Evolutionary conservation across 2,888 invertebrate species (phyloP).

Genomic region (Diploptera punctata): DNA sequence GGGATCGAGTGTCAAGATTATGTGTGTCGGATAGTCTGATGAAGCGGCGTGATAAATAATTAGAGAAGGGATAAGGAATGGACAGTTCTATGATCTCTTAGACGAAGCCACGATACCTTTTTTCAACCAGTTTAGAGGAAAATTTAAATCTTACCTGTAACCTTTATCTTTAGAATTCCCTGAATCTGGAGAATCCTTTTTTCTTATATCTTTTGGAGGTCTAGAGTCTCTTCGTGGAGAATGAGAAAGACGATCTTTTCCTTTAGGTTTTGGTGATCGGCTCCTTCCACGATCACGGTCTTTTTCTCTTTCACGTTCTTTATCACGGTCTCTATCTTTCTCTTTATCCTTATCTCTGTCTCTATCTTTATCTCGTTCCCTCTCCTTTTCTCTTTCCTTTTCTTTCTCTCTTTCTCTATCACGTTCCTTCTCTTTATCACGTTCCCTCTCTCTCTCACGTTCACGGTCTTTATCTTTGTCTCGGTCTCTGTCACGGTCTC

Average conservation of each 20-base stretch:
- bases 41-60: too few relatives aligned
- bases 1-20: too few relatives aligned
- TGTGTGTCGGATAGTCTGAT: too few relatives aligned
- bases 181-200: conserved; percentile 56
- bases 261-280: conserved; percentile 35
- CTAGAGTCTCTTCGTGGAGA: conserved; percentile 53
- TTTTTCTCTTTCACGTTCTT: conserved; percentile 52
- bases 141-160: conserved; percentile 34
- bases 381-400: conserved; percentile 54
- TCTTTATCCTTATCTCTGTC: conserved; percentile 54
- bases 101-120: too few relatives aligned
- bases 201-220: conserved; percentile 50
- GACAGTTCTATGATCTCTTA: too few relatives aligned
- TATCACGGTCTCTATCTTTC: conserved; percentile 53
- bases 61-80: too few relatives aligned
- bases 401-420: conserved; percentile 52
- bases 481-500: conserved; percentile 51
- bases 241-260: conserved; percentile 34
- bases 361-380: conserved; percentile 55
- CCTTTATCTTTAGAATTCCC: conserved; percentile 52
- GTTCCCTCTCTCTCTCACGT: conserved; percentile 48
- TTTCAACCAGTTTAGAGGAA: too few relatives aligned
- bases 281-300: conserved; percentile 52
- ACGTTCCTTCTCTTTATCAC: conserved; percentile 51
- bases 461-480: conserved; percentile 53